phyloP scores from a whole-genome alignment of 2,888 invertebrate genomes.

The Athripsodes cinereus region DNA sequence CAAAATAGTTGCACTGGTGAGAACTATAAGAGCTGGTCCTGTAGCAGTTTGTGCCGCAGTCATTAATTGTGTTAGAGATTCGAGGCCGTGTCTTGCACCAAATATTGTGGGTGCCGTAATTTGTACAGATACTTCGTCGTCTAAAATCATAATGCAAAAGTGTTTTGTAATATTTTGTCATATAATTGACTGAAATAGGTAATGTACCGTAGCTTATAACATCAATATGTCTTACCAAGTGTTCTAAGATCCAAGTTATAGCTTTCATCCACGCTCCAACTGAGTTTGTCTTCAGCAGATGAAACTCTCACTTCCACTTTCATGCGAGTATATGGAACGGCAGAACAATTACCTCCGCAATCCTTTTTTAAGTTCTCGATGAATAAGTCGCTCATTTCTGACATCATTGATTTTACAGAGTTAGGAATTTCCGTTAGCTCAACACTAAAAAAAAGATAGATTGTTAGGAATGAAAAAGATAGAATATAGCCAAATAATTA shows the following conservation, averaged over 20 bases:
- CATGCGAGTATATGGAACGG: slow-evolving; percentile 46
- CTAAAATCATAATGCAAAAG: background rate
- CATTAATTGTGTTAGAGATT: slow-evolving; percentile 68
- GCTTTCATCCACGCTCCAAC: slow-evolving; percentile 64
- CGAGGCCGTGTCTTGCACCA: slow-evolving; percentile 70
- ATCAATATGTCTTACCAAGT: slow-evolving; percentile 42
- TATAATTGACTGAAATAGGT: too few species aligned
- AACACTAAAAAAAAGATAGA: background rate
- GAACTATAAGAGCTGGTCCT: slow-evolving; percentile 49
- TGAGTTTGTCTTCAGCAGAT: slow-evolving; percentile 45
- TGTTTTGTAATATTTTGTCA: too few species aligned
- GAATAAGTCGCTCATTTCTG: slow-evolving; percentile 51
- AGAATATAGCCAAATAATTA: too few species aligned
- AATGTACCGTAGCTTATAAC: too few species aligned
- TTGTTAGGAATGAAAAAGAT: too few species aligned
- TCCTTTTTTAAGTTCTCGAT: slow-evolving; percentile 52
- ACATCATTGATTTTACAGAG: slow-evolving; percentile 46
- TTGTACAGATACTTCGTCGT: slow-evolving; percentile 43
- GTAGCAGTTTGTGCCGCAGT: slow-evolving; percentile 49
- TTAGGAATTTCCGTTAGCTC: slow-evolving; percentile 37
- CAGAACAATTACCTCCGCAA: slow-evolving; percentile 49
- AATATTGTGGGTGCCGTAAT: slow-evolving; percentile 58
- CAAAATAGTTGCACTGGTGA: slow-evolving; percentile 56
- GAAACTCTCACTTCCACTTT: slow-evolving; percentile 52
- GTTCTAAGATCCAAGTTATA: slow-evolving; percentile 56